These are phyloP conservation scores for Celastrina argiolus DNA, from an alignment of 2,888 invertebrate genomes.

Conservation along the genomic window DNA sequence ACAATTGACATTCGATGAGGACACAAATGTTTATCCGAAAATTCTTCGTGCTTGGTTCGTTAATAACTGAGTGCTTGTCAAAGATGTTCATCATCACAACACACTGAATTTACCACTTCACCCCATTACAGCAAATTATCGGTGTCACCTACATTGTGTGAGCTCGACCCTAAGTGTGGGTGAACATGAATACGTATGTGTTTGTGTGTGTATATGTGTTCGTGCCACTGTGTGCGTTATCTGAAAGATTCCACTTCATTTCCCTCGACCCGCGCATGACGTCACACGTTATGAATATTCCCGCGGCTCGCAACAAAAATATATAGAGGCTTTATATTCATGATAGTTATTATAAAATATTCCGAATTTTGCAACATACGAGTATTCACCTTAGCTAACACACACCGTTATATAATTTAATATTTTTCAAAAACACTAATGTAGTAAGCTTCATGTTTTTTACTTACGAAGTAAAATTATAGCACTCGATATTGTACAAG, in stretches of 20 bases:
- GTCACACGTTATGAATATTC: slow-evolving; percentile 54
- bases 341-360: neutral
- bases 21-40: neutral
- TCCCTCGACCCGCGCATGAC: slow-evolving; percentile 70
- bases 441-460: no score
- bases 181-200: slow-evolving; percentile 32
- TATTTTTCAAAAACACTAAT: no score
- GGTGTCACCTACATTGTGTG: slow-evolving; percentile 67
- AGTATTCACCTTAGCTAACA: no score
- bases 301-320: no score
- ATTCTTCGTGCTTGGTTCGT: neutral
- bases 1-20: neutral
- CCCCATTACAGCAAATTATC: slow-evolving; percentile 71
- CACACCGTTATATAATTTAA: no score
- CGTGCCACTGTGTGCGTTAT: slow-evolving; percentile 66
- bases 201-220: slow-evolving; percentile 32
- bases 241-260: slow-evolving; percentile 76
- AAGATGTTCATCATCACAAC: slow-evolving; percentile 46
- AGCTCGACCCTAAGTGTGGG: slow-evolving; percentile 53
- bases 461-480: no score
- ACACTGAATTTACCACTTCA: slow-evolving; percentile 67
- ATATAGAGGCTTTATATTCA: neutral
- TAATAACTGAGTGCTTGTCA: slow-evolving; percentile 37
- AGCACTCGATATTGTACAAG: no score
- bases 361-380: neutral